Conservation (phyloP, 30 jellyfish, hydroid and myxozoan genomes). For the Aurelia sp. region DNA sequence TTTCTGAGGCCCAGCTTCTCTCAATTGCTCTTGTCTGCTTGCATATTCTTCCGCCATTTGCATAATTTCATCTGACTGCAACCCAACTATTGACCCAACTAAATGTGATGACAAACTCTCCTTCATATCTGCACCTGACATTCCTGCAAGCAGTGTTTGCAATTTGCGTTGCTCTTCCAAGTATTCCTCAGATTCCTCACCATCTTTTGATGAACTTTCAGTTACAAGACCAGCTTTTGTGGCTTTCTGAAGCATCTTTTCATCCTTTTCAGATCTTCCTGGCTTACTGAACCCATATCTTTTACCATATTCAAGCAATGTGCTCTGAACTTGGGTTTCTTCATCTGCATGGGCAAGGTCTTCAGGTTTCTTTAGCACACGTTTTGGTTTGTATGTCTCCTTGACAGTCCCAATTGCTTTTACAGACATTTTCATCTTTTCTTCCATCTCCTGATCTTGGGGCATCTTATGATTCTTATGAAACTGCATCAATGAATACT, state of each 20-base stretch:
- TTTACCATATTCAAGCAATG: slow-evolving; percentile 91
- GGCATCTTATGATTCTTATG: slow-evolving; percentile 78
- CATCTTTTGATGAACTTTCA: slow-evolving; percentile 38
- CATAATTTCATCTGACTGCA: slow-evolving; percentile 89
- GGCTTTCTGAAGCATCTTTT: slow-evolving; percentile 57
- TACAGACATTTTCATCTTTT: slow-evolving; percentile 28
- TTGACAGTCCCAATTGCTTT: slow-evolving; percentile 53
- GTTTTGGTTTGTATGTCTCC: slow-evolving; percentile 83
- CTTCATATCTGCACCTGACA: slow-evolving; percentile 94
- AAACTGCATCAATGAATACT: slow-evolving; percentile 80
- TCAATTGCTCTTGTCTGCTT: slow-evolving; percentile 76
- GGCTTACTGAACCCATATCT: slow-evolving; percentile 77
- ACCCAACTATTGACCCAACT: slow-evolving; percentile 97
- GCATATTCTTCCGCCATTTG: slow-evolving; percentile 96
- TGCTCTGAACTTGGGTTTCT: slow-evolving; percentile 89
- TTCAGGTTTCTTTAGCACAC: slow-evolving; percentile 82
- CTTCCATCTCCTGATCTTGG: slow-evolving; percentile 59
- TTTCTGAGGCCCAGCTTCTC: slow-evolving; percentile 82
- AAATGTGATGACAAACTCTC: slow-evolving; percentile 84
- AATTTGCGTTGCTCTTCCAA: slow-evolving; percentile 65
- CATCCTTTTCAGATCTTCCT: slow-evolving; percentile 74
- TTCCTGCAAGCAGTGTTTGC: slow-evolving; percentile 81
- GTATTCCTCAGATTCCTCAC: slow-evolving; percentile 61
- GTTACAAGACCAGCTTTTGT: slow-evolving; percentile 57
- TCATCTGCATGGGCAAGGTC: slow-evolving; percentile 73